phyloP scores from a whole-genome alignment of 2,113 vertebrate genomes.

The Enhydra lutris region DNA sequence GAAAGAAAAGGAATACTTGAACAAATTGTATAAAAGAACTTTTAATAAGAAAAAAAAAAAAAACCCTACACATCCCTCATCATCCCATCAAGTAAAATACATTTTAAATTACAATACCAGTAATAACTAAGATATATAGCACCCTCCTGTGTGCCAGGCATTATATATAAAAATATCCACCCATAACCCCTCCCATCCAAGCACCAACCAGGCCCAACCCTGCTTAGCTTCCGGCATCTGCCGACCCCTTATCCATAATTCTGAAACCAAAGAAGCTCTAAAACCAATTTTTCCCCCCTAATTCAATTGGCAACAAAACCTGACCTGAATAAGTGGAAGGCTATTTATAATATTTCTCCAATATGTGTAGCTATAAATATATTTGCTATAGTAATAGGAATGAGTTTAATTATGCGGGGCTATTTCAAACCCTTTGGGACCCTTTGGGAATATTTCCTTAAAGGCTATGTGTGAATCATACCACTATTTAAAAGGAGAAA shows the following conservation, averaged over 20 bases:
- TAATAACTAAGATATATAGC: background rate
- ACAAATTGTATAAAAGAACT: background rate
- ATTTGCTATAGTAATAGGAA: background rate
- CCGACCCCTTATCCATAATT: background rate
- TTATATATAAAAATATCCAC: background rate
- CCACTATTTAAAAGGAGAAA: background rate
- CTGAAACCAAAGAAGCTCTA: background rate
- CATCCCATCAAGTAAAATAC: background rate
- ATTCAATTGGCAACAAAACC: background rate
- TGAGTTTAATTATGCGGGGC: background rate
- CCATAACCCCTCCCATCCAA: background rate
- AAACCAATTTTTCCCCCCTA: background rate
- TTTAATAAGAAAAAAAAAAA: background rate
- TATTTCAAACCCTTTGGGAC: background rate
- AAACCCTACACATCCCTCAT: background rate
- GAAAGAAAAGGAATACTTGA: slow-evolving; percentile 21
- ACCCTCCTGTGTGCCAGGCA: background rate
- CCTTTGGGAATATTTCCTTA: background rate
- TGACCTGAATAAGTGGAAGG: background rate
- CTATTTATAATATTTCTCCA: background rate
- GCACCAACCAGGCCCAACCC: too few relatives aligned
- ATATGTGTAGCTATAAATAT: background rate
- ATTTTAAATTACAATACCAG: background rate
- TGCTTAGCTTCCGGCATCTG: too few relatives aligned
- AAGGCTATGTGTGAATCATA: background rate